Conservation (phyloP, 2,888 invertebrate species). For the Axea sp. region DNA sequence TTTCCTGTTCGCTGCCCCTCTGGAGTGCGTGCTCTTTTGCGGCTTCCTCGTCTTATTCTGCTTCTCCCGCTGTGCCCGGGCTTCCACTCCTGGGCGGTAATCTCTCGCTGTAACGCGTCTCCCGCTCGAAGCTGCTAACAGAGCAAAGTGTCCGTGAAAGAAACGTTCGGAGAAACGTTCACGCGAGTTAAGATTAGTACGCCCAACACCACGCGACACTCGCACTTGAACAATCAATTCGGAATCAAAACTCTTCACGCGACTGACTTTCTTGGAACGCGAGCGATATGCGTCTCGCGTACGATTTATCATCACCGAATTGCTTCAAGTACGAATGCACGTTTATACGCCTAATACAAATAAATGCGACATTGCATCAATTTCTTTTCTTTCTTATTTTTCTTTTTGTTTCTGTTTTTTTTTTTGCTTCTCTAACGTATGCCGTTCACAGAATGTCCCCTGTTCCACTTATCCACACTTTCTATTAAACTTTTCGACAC, state of each 20-base stretch:
- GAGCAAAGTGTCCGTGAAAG: conserved; percentile 57
- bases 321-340: conserved; percentile 7
- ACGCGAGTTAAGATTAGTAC: conserved; percentile 28
- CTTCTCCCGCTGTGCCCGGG: conserved; percentile 79
- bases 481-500: too few relatives aligned
- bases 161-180: conserved; percentile 28
- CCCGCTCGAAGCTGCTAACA: conserved; percentile 79
- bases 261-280: conserved; percentile 6
- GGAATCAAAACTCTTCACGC: conserved; percentile 7
- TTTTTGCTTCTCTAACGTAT: too few relatives aligned
- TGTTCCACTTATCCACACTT: too few relatives aligned
- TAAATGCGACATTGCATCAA: too few relatives aligned
- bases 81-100: conserved; percentile 80
- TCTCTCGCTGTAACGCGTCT: conserved; percentile 79
- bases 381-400: too few relatives aligned
- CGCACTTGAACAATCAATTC: conserved; percentile 48
- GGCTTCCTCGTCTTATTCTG: conserved; percentile 78
- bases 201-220: conserved; percentile 37
- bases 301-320: conserved; percentile 4
- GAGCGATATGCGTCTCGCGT: background rate
- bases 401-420: too few relatives aligned
- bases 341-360: too few relatives aligned
- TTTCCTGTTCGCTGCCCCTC: conserved; percentile 69
- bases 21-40: conserved; percentile 72
- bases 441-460: too few relatives aligned